A percentile compares a stretch with the other conserved stretches of the same genome.
Conservation (phyloP, 1,140 invertebrate genomes). For the Cyclargus thomasi region DNA sequence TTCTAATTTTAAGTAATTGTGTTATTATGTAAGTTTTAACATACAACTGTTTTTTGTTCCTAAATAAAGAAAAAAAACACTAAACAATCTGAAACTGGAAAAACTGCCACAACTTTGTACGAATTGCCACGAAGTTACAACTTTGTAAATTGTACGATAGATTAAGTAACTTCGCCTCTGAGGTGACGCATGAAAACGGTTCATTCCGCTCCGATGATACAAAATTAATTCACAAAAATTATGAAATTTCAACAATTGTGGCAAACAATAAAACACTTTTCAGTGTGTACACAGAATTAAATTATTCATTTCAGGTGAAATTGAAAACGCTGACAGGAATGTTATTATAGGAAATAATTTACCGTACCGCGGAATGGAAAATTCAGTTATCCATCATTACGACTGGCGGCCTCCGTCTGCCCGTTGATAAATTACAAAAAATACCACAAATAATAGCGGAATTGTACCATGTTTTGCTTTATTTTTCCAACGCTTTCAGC, state of each 20-base stretch:
- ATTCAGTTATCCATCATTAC: slow-evolving; percentile 16
- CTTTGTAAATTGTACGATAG: too few relatives aligned
- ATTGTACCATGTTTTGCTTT: background rate
- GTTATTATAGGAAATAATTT: slow-evolving; percentile 16
- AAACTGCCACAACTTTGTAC: too few relatives aligned
- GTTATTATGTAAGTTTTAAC: too few relatives aligned
- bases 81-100: too few relatives aligned
- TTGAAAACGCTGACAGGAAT: slow-evolving; percentile 7
- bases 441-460: slow-evolving; percentile 2
- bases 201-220: background rate
- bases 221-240: background rate
- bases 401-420: background rate
- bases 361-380: slow-evolving; percentile 10
- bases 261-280: slow-evolving; percentile 5
- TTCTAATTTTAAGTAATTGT: too few relatives aligned
- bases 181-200: too few relatives aligned
- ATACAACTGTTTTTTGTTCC: too few relatives aligned
- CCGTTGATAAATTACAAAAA: slow-evolving; percentile 11
- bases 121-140: too few relatives aligned
- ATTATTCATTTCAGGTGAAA: slow-evolving; percentile 11
- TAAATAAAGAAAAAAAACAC: too few relatives aligned
- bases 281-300: background rate
- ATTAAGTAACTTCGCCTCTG: too few relatives aligned
- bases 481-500: too few relatives aligned
- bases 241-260: background rate